A percentile compares a stretch with the other conserved stretches of the same genome.
These are phyloP conservation scores for Troglohyphantes excavatus DNA, from an alignment of 2,888 invertebrate genomes.

Conservation along the genomic window DNA sequence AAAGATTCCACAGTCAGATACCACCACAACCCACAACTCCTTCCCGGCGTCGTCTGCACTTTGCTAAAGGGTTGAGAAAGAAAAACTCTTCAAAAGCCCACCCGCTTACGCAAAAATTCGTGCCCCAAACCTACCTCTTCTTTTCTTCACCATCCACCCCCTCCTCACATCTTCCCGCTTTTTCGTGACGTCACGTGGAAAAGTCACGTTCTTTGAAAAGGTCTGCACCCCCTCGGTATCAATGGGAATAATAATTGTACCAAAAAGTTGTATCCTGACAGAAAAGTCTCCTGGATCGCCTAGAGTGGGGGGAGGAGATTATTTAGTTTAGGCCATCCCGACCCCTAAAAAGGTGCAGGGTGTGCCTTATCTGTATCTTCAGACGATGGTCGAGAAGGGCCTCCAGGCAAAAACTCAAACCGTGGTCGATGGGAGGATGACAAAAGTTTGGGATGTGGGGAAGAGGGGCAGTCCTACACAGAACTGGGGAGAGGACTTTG, in stretches of 20 bases:
- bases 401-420: background rate
- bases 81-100: background rate
- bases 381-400: background rate
- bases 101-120: constrained; percentile 23
- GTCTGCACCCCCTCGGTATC: background rate
- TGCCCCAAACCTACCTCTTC: constrained; percentile 20
- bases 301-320: background rate
- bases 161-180: background rate
- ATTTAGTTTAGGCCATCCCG: constrained; percentile 10
- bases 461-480: too few relatives aligned
- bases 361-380: constrained; percentile 55
- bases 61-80: constrained; percentile 41
- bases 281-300: constrained; percentile 27
- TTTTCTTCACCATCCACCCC: background rate
- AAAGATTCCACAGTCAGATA: constrained; percentile 2
- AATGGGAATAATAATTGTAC: constrained; percentile 50
- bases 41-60: constrained; percentile 14
- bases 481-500: background rate
- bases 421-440: background rate
- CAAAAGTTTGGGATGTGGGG: constrained; percentile 33
- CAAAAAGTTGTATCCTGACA: constrained; percentile 7
- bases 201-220: constrained; percentile 60
- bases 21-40: too few relatives aligned
- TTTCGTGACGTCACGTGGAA: constrained; percentile 56
- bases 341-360: background rate